phyloP scores from a whole-genome alignment of 2,113 vertebrate species.

The Oostethus manadensis region DNA sequence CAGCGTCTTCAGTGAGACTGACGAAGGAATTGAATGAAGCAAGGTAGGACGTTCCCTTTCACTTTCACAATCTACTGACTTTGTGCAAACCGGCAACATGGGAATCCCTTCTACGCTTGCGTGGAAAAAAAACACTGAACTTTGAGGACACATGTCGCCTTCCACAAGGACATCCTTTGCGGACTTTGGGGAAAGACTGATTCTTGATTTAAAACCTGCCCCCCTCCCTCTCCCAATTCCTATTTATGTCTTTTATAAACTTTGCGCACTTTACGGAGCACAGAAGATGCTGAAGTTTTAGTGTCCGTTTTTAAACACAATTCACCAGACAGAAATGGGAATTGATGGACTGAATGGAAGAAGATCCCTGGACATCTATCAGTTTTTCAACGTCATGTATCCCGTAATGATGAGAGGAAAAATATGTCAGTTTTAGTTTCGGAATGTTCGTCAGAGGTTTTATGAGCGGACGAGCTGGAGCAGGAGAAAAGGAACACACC shows the following conservation, averaged over 20 bases:
- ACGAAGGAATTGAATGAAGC: slow-evolving; percentile 18
- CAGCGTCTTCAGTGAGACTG: slow-evolving; percentile 9
- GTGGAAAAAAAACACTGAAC: slow-evolving; percentile 21
- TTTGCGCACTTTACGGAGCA: slow-evolving; percentile 45
- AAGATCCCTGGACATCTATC: slow-evolving; percentile 10
- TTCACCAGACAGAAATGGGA: slow-evolving; percentile 55
- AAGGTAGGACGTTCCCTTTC: slow-evolving; percentile 20
- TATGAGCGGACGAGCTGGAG: slow-evolving; percentile 18
- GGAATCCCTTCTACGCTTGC: slow-evolving; percentile 23
- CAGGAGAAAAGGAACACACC: background rate
- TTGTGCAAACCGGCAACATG: slow-evolving; percentile 18
- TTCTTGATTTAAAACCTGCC: slow-evolving; percentile 29
- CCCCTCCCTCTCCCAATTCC: slow-evolving; percentile 38
- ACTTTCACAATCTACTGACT: slow-evolving; percentile 12
- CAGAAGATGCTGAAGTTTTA: slow-evolving; percentile 46
- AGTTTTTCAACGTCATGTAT: background rate
- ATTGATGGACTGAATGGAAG: slow-evolving; percentile 32
- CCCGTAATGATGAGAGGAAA: slow-evolving; percentile 9
- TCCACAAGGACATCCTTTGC: slow-evolving; percentile 8
- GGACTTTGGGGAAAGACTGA: slow-evolving; percentile 17
- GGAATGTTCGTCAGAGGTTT: slow-evolving; percentile 38
- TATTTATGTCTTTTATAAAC: slow-evolving; percentile 62
- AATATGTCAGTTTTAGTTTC: slow-evolving; percentile 38
- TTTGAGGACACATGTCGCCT: slow-evolving; percentile 5
- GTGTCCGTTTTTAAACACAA: slow-evolving; percentile 55